Conservation (phyloP, 2,888 invertebrate species). For the Ischnura elegans region DNA sequence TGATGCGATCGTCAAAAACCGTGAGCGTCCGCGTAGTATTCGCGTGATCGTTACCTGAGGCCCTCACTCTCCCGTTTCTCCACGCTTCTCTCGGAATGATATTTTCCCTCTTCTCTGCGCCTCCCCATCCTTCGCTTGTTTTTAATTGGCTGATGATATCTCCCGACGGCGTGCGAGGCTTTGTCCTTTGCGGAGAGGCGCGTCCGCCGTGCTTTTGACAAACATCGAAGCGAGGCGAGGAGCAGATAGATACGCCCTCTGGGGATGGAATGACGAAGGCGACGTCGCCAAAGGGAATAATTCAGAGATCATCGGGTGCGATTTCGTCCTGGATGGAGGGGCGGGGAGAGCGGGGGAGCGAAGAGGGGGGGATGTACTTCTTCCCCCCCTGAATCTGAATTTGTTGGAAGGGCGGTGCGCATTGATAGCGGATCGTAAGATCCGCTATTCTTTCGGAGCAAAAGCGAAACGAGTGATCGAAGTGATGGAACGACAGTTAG, state of each 20-base stretch:
- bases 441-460: no score
- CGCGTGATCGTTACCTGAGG: no score
- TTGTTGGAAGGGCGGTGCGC: no score
- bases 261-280: neutral
- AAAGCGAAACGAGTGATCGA: no score
- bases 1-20: no score
- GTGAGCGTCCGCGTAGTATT: no score
- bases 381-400: no score
- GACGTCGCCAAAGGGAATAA: neutral
- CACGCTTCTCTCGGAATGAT: neutral
- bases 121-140: no score
- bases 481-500: no score
- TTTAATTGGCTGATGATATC: neutral
- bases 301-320: neutral
- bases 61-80: neutral
- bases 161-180: neutral
- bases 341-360: neutral
- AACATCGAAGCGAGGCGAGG: neutral
- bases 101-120: neutral
- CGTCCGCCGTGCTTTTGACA: neutral
- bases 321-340: neutral
- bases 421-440: no score
- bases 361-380: neutral
- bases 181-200: neutral
- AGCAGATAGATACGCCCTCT: neutral